These are phyloP conservation scores for Meda fulgida DNA, from an alignment of 2,797 vertebrate genomes.

Conservation along the genomic window DNA sequence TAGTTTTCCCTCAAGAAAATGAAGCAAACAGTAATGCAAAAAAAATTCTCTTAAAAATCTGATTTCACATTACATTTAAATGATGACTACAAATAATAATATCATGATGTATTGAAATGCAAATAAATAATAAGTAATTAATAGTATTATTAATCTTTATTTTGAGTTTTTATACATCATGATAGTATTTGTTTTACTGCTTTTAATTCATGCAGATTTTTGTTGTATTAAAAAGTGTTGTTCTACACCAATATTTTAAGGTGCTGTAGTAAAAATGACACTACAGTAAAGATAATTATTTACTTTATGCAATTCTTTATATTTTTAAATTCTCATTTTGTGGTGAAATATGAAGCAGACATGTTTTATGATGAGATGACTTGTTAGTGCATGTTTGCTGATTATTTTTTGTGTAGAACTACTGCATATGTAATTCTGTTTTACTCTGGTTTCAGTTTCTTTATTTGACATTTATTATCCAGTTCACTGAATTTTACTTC, in stretches of 20 bases:
- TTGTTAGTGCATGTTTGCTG: not conserved
- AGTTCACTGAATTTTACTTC: not conserved
- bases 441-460: not conserved
- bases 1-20: too few relatives aligned
- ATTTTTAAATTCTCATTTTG: not conserved
- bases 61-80: too few relatives aligned
- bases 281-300: not conserved
- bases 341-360: not conserved
- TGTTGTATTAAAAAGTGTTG: too few relatives aligned
- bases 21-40: too few relatives aligned
- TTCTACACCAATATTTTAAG: not conserved
- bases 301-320: not conserved
- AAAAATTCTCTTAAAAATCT: too few relatives aligned
- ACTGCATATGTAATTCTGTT: not conserved
- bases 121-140: too few relatives aligned
- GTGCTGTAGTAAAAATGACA: not conserved
- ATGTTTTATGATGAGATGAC: not conserved
- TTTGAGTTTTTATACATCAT: not conserved
- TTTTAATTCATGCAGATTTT: not conserved
- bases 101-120: too few relatives aligned
- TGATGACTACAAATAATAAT: too few relatives aligned
- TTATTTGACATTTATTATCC: not conserved
- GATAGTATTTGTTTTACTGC: not conserved
- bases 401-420: not conserved
- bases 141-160: not conserved